Evolutionary conservation across 1,140 invertebrate species (phyloP).

Genomic region (Bombus picipes): DNA sequence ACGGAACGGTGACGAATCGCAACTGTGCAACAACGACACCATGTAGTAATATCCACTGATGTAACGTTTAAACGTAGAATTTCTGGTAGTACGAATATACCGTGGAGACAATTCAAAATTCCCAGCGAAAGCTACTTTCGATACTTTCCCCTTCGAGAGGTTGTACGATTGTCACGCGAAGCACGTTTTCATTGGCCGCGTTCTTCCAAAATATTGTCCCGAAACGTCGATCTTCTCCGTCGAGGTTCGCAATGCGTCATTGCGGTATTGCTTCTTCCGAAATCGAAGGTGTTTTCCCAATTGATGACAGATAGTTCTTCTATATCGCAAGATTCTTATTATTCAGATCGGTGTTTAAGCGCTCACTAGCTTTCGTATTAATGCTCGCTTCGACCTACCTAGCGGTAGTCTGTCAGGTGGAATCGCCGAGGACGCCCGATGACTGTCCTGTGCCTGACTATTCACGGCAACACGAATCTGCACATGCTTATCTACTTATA

Average conservation of each 20-base stretch:
- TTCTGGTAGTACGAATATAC: background rate
- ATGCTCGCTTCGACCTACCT: background rate
- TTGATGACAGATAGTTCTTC: background rate
- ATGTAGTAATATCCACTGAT: background rate
- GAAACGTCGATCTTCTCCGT: background rate
- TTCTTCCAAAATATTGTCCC: constrained; percentile 25
- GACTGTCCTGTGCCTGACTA: background rate
- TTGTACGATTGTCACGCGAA: constrained; percentile 31
- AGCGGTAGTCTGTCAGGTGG: background rate
- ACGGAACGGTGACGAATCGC: background rate
- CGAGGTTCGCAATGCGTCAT: constrained; percentile 20
- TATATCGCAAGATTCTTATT: background rate
- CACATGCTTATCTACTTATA: constrained; percentile 11
- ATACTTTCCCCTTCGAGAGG: constrained; percentile 30
- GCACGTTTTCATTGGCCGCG: constrained; percentile 37
- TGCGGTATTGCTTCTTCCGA: background rate
- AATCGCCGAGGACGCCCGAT: background rate
- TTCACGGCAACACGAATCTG: constrained; percentile 2
- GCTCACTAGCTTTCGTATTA: background rate
- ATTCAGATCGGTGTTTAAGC: background rate
- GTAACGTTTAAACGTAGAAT: background rate
- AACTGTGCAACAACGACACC: too few species aligned
- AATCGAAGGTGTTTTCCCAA: background rate
- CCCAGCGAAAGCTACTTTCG: constrained; percentile 52
- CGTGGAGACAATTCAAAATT: background rate